Evolutionary conservation across 2,113 vertebrate species (phyloP).

Genomic region (Parus major): DNA sequence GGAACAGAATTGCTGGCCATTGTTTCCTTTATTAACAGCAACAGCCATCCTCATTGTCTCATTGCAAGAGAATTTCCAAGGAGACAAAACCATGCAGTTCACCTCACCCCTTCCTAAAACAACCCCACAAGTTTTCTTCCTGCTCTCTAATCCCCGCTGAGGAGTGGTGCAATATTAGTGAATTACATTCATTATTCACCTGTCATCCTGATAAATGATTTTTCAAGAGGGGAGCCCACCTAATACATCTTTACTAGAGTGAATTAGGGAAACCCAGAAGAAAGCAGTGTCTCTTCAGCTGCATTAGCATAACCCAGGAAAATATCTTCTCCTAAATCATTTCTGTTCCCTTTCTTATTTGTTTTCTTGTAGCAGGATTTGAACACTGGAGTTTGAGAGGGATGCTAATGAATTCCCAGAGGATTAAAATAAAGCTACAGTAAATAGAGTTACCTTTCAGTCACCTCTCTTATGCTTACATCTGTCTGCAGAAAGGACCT

Average conservation of each 20-base stretch:
- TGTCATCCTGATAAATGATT: not conserved
- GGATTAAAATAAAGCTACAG: constrained; percentile 13
- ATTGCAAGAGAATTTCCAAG: not conserved
- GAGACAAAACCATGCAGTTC: not conserved
- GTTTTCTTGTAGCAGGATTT: not conserved
- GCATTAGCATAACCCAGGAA: not conserved
- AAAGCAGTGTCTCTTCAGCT: not conserved
- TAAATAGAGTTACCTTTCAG: not conserved
- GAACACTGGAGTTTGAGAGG: not conserved
- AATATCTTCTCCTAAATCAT: not conserved
- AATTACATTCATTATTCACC: not conserved
- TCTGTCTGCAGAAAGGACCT: not conserved
- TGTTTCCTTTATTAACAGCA: not conserved
- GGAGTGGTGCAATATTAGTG: not conserved
- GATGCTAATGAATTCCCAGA: constrained; percentile 22
- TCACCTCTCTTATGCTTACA: not conserved
- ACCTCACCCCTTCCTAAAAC: not conserved
- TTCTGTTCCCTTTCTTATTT: not conserved
- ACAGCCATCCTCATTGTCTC: not conserved
- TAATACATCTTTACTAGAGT: not conserved
- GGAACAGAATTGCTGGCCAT: not conserved
- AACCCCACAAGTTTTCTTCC: not conserved
- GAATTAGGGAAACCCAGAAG: not conserved
- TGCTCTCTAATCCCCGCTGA: not conserved
- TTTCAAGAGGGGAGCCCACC: not conserved